A percentile compares a stretch with the other conserved stretches of the same genome.
Conservation (phyloP, 2,888 invertebrate genomes). For the Nemotelus pantherinus region DNA sequence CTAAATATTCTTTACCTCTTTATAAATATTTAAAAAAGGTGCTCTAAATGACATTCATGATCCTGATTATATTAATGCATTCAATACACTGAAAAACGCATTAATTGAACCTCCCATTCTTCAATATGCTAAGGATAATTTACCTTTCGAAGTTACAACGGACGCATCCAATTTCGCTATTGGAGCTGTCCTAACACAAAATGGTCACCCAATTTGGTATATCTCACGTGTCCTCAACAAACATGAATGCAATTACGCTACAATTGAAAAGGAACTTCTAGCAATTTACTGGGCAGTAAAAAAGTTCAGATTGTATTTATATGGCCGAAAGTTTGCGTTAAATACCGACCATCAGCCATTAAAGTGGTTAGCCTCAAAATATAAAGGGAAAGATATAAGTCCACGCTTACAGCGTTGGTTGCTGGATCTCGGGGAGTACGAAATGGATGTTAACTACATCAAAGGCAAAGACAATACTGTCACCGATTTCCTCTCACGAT, state of each 20-base stretch:
- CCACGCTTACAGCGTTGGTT: slow-evolving; percentile 40
- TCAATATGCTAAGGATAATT: slow-evolving; percentile 43
- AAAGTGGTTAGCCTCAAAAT: slow-evolving; percentile 34
- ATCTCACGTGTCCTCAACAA: slow-evolving; percentile 51
- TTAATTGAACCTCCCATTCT: slow-evolving; percentile 55
- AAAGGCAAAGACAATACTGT: slow-evolving; percentile 40
- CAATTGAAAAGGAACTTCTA: slow-evolving; percentile 58
- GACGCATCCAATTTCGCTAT: slow-evolving; percentile 55
- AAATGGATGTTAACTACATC: slow-evolving; percentile 37
- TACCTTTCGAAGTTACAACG: slow-evolving; percentile 54
- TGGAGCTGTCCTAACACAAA: slow-evolving; percentile 55
- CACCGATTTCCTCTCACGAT: slow-evolving; percentile 23
- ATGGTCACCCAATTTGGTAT: slow-evolving; percentile 53
- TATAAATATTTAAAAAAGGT: slow-evolving; percentile 11
- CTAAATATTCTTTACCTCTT: not conserved
- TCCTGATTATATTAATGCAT: not conserved
- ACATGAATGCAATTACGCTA: slow-evolving; percentile 53
- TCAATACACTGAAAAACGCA: slow-evolving; percentile 37
- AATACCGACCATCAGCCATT: slow-evolving; percentile 39
- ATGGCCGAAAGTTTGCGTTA: slow-evolving; percentile 52
- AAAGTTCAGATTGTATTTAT: slow-evolving; percentile 58
- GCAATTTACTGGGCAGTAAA: slow-evolving; percentile 57
- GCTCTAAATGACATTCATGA: not conserved
- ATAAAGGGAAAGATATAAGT: slow-evolving; percentile 26
- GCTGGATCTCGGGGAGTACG: slow-evolving; percentile 12